Conservation (phyloP, 2,113 vertebrate genomes). For the Poicephalus gulielmi region DNA sequence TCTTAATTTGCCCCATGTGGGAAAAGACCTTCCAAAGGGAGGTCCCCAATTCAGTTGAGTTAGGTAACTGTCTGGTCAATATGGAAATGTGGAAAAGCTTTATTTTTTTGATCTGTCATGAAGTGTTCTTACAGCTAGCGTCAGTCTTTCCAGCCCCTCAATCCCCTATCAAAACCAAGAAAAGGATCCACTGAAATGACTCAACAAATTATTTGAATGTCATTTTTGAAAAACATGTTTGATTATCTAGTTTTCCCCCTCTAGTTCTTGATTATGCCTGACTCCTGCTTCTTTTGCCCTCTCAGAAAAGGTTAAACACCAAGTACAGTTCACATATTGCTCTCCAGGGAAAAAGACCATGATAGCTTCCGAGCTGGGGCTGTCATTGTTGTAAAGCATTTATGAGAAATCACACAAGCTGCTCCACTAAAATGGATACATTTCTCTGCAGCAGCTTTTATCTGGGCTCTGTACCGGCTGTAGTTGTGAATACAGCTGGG, state of each 20-base stretch:
- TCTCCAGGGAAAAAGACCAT: constrained; percentile 6
- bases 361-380: constrained; percentile 15
- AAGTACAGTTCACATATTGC: not conserved
- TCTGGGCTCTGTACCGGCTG: not conserved
- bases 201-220: not conserved
- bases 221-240: not conserved
- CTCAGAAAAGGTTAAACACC: constrained; percentile 39
- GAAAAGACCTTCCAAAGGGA: not conserved
- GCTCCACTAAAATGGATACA: not conserved
- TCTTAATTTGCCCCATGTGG: not conserved
- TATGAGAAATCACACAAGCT: constrained; percentile 36
- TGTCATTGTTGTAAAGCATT: constrained; percentile 35
- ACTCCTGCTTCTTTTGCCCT: not conserved
- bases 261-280: constrained; percentile 14
- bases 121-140: not conserved
- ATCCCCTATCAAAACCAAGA: not conserved
- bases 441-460: constrained; percentile 28
- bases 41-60: not conserved
- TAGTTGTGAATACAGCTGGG: not conserved
- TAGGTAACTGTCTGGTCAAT: not conserved
- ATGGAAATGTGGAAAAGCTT: not conserved
- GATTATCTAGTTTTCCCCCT: not conserved
- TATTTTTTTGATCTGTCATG: not conserved
- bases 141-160: rapidly evolving
- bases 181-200: not conserved